Evolutionary conservation across 2,113 vertebrate genomes (phyloP), one percentile per base, ranked within the genome.

Genomic region (Calidris pugnax): DNA sequence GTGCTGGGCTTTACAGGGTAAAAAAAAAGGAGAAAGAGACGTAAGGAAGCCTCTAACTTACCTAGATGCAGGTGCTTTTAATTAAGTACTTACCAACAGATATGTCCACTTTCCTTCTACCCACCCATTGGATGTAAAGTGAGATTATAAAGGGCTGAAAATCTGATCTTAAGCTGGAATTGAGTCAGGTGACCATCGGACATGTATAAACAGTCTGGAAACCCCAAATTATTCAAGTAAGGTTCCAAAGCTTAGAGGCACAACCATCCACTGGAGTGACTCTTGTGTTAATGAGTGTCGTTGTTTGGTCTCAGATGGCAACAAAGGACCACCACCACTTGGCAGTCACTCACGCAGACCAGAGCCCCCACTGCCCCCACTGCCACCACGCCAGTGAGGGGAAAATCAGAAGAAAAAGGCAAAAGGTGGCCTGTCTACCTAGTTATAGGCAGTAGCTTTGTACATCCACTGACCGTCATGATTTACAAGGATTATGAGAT

Each of bases 171-270:
- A 14, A 39, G 11, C 7, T 85, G 41, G 20, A 55, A 10, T 23
- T 35, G 69, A n/a, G 33, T 17, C 18, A 81, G 37, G 6, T 66
- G 60, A 12, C 7, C 30, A 9, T 0, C 4, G 47, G 21, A 41
- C 19, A 27, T 2, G 3, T 23, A n/a, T 37, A 51, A 30, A 33
- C 28, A 39, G 9, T 12, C 13, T 53, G 50, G 50, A 53, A 81
- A 28, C 3, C 17, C 6, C 32, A 16, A 0, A 0, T 60, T 32
- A 9, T 1, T 30, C 9, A 11, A 14, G 33, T 35, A 6, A 50
- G 20, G 12, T 35, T 35, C 3, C 10, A 35, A 82, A 27, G 24
- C 23, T 71, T 50, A n/a, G 32, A 33, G 30, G 33, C 11, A 18
- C 14, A 51, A 23, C 33, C 19, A 2, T 22, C 10, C 39, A 51